These are phyloP conservation scores for Dolichoris vasculosae DNA, from an alignment of 1,140 invertebrate genomes.

Conservation along the genomic window DNA sequence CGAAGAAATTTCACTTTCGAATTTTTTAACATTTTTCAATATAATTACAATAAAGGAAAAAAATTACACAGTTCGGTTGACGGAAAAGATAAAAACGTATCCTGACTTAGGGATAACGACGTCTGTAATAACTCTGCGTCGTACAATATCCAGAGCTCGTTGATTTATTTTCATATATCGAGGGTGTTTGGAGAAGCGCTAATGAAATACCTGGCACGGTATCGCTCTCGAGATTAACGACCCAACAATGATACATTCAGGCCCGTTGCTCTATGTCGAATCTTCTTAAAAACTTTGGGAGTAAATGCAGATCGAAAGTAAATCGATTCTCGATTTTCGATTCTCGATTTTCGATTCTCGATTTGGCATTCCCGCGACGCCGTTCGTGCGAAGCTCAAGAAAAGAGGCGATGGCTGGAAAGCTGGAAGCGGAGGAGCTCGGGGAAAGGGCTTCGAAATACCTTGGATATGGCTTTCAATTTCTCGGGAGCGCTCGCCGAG, in stretches of 20 bases:
- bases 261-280: background rate
- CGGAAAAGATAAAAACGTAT: too few relatives aligned
- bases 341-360: background rate
- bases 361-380: background rate
- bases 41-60: too few relatives aligned
- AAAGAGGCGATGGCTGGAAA: background rate
- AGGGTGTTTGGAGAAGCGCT: too few relatives aligned
- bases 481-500: constrained; percentile 18
- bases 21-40: too few relatives aligned
- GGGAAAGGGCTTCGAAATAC: background rate
- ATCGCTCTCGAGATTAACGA: background rate
- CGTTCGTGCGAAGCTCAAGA: background rate
- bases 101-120: too few relatives aligned
- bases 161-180: too few relatives aligned
- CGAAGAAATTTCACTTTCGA: too few relatives aligned
- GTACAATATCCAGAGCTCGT: too few relatives aligned
- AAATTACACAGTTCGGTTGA: too few relatives aligned
- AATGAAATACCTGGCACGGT: background rate
- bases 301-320: background rate
- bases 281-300: background rate
- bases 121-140: too few relatives aligned
- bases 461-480: constrained; percentile 27
- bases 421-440: background rate
- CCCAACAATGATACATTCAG: background rate
- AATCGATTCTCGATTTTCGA: background rate